Evolutionary conservation across 1,140 invertebrate species (phyloP).

Genomic region (Chrysomallon squamiferum): DNA sequence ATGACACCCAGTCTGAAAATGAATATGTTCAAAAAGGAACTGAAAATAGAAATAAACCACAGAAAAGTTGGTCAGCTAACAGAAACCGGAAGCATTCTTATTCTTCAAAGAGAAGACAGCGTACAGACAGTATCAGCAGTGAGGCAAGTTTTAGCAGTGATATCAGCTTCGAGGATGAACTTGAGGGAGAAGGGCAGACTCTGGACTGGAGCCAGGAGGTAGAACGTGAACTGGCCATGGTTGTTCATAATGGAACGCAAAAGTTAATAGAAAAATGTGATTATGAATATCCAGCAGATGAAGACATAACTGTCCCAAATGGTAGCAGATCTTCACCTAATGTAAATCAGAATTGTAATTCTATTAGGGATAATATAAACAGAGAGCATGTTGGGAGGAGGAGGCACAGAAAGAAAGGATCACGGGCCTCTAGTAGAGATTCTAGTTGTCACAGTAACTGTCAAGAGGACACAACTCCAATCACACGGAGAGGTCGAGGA

Average conservation of each 20-base stretch:
- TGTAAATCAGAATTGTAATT: conserved; percentile 14
- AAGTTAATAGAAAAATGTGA: conserved; percentile 36
- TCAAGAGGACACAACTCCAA: conserved; percentile 9
- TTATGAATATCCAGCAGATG: conserved; percentile 6
- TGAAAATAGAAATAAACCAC: conserved; percentile 18
- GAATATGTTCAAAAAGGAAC: conserved; percentile 2
- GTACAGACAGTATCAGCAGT: conserved; percentile 50
- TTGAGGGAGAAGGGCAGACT: conserved; percentile 28
- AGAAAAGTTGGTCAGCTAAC: conserved; percentile 4
- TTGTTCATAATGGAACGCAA: conserved; percentile 43
- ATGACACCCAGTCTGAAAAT: conserved; percentile 4
- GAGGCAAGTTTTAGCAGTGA: conserved; percentile 47
- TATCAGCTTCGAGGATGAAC: conserved; percentile 33
- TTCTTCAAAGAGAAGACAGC: conserved; percentile 31
- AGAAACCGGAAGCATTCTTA: conserved; percentile 29
- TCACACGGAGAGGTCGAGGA: conserved; percentile 2
- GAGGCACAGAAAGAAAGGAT: conserved; percentile 20
- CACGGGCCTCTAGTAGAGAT: conserved; percentile 15
- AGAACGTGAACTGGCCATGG: conserved; percentile 40
- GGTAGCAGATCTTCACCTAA: conserved; percentile 5
- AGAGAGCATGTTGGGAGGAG: conserved; percentile 12
- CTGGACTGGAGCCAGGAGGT: conserved; percentile 42
- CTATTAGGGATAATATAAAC: conserved; percentile 15
- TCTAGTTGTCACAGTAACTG: conserved; percentile 25
- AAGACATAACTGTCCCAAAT: background rate